phyloP scores from a whole-genome alignment of 2,797 vertebrate species.

The Manis crassicaudata region DNA sequence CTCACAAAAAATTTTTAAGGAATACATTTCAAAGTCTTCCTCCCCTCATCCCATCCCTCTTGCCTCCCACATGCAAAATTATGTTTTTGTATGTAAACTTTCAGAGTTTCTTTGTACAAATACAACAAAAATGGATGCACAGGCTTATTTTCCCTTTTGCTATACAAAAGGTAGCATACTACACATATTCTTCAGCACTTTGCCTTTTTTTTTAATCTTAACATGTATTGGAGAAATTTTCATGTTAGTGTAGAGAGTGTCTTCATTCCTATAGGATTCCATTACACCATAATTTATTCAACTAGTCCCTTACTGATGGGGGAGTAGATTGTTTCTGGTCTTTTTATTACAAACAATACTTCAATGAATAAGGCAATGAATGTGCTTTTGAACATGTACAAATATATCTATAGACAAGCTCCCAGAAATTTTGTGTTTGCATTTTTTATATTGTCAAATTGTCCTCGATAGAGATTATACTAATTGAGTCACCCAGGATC shows the following conservation, averaged over 20 bases:
- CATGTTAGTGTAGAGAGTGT: not conserved
- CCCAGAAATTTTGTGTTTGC: conserved; percentile 9
- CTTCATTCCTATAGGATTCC: not conserved
- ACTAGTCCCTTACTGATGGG: not conserved
- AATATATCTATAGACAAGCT: not conserved
- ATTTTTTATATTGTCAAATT: conserved; percentile 16
- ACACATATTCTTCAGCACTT: not conserved
- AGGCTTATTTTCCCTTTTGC: not conserved
- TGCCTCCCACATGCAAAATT: not conserved
- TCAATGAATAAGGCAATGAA: not conserved
- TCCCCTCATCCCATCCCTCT: not conserved
- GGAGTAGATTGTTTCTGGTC: not conserved
- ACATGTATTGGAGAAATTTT: not conserved
- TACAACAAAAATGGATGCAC: not conserved
- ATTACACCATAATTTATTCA: not conserved
- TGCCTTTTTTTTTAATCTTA: not conserved
- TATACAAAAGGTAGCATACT: not conserved
- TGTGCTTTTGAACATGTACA: not conserved
- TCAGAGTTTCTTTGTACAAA: not conserved
- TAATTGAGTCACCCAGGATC: not conserved
- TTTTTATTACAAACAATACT: not conserved
- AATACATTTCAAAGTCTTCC: conserved; percentile 16
- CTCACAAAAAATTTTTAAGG: not conserved
- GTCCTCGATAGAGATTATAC: not conserved
- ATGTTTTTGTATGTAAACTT: not conserved